Evolutionary conservation across 2,888 invertebrate genomes (phyloP), one percentile per base, ranked within the genome.

Genomic region (Eurytoma californica): DNA sequence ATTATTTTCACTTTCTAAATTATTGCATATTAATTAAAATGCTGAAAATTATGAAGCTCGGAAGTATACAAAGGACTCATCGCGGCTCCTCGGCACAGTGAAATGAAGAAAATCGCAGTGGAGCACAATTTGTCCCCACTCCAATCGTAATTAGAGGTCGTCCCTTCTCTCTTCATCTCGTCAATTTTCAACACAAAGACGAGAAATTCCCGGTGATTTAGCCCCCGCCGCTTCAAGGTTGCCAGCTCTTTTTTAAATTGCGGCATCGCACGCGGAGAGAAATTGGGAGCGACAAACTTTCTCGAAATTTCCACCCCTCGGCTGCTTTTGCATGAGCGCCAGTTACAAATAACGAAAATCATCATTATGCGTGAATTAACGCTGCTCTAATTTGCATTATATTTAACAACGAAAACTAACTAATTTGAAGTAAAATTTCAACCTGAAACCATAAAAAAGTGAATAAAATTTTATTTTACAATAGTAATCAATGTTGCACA

Each of bases 61-160:
- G 9, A 1, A 1, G 39, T 39, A 39, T 39, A 1, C 9, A 39
- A 9, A 5, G 9, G 7, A 9, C 39, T 39, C 7, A 9, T 4
- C 39, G 39, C 9, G 39, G 9, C 9, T 3, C 39, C 9, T 39
- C 39, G 39, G 39, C 7, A 9, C 7, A 9, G 39, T 3, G 5
- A 51, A 61, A 55, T 39, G 0, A 14, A 14, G 53, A 72, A 72
- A 74, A 58, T 74, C 65, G 24, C 20, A 39, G 39, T 69, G 16
- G 58, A 57, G 12, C 12, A 5, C n/a, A 49, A 20, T 58, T 49
- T 63, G 30, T n/a, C 51, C 24, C 39, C 68, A 30, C n/a, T 18
- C 53, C 75, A 39, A 68, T 55, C 47, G 61, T 76, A 69, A 69
- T 76, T 68, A 69, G 61, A 69, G 68, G 20, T 55, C 55, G 61